Percentiles rank a stretch among this genome's conserved stretches.
These are phyloP conservation scores for Colaptes auratus DNA, from an alignment of 2,113 vertebrate genomes.

Conservation along the genomic window DNA sequence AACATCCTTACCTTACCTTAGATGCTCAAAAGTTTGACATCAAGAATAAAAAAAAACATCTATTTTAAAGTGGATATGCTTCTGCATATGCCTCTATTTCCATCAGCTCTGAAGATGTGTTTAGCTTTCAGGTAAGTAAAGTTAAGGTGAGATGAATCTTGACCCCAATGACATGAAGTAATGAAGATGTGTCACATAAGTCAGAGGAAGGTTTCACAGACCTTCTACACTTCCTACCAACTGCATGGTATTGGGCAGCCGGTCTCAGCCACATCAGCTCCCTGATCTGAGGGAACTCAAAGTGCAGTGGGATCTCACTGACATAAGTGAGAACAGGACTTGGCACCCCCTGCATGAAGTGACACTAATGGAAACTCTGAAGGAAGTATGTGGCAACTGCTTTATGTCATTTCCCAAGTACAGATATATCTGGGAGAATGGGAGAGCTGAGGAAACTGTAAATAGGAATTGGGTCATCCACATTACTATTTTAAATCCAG, in stretches of 20 bases:
- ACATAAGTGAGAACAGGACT: not conserved
- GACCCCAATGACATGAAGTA: not conserved
- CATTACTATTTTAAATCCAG: not conserved
- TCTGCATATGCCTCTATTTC: not conserved
- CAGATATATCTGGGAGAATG: not conserved
- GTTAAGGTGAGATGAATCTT: not conserved
- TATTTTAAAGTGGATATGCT: too few relatives aligned
- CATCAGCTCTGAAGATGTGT: not conserved
- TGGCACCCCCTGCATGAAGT: not conserved
- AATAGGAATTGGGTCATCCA: not conserved
- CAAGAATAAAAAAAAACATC: not conserved
- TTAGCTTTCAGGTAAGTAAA: not conserved
- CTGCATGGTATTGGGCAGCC: not conserved
- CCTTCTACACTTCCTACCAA: not conserved
- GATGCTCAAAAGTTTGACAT: not conserved
- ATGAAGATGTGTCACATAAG: not conserved
- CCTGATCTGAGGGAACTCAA: not conserved
- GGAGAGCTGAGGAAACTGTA: not conserved
- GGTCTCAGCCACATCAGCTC: not conserved
- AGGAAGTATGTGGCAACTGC: not conserved
- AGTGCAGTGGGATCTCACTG: not conserved
- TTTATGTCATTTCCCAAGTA: not conserved
- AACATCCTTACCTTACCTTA: not conserved
- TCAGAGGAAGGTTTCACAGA: not conserved
- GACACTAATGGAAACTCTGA: slow-evolving; percentile 14